A percentile compares a stretch with the other conserved stretches of the same genome.
These are phyloP conservation scores for Sicus ferrugineus DNA, from an alignment of 2,888 invertebrate species.

Conservation along the genomic window DNA sequence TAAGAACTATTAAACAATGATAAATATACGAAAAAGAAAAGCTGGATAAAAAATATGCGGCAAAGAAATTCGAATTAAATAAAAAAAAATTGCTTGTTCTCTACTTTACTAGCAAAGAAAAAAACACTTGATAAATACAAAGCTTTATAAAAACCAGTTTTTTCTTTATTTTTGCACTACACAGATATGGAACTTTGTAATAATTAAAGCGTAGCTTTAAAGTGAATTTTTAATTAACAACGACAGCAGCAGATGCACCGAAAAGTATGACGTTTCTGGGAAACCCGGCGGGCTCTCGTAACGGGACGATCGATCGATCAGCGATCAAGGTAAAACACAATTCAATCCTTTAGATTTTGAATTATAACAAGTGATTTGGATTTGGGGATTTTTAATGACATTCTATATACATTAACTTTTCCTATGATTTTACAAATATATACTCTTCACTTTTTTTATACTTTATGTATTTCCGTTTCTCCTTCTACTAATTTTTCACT, in stretches of 20 bases:
- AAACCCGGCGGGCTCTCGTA: constrained; percentile 35
- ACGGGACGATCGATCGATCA: constrained; percentile 12
- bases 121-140: constrained; percentile 11
- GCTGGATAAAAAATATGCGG: background rate
- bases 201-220: too few relatives aligned
- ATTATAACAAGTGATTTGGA: background rate
- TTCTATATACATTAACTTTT: too few relatives aligned
- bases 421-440: too few relatives aligned
- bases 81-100: background rate
- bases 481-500: constrained; percentile 8
- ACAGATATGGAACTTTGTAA: too few relatives aligned
- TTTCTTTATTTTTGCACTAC: background rate
- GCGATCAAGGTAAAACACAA: background rate
- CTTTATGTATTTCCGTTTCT: background rate
- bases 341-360: background rate
- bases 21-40: too few relatives aligned
- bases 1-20: too few relatives aligned
- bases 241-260: constrained; percentile 9
- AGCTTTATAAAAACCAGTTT: constrained; percentile 14
- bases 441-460: too few relatives aligned
- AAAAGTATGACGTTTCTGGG: constrained; percentile 32
- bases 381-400: background rate
- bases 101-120: background rate
- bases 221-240: background rate
- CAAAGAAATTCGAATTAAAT: background rate